Percentiles rank a stretch among this genome's conserved stretches.
phyloP scores from a whole-genome alignment of 2,797 vertebrate species.

The Threskiornis aethiopicus region DNA sequence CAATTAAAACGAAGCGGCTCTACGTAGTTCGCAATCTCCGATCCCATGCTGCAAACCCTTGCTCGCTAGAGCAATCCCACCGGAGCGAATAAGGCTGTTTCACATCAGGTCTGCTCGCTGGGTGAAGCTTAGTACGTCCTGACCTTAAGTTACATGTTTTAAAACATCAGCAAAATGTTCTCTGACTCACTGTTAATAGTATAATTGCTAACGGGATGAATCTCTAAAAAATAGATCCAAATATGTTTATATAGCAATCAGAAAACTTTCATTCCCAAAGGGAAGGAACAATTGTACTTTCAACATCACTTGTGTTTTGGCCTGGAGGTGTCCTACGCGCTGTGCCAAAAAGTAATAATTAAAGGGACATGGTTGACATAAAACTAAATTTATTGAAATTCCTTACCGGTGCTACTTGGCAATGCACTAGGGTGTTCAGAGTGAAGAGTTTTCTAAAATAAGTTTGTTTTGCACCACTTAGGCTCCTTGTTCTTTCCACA shows the following conservation, averaged over 20 bases:
- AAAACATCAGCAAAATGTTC: conserved; percentile 1
- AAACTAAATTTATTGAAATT: not conserved
- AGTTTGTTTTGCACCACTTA: not conserved
- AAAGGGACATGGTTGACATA: not conserved
- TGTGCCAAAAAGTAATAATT: conserved; percentile 30
- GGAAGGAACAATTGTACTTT: conserved; percentile 12
- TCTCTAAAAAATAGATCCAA: not conserved
- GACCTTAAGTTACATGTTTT: not conserved
- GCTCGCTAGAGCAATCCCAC: conserved; percentile 29
- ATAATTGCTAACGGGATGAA: not conserved
- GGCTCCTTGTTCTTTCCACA: not conserved
- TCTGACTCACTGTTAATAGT: conserved; percentile 11
- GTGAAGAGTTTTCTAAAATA: not conserved
- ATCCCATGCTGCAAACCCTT: conserved; percentile 5
- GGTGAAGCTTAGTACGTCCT: not conserved
- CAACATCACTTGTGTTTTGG: conserved; percentile 26
- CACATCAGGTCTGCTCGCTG: not conserved
- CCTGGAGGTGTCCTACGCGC: not conserved
- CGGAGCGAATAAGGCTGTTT: not conserved
- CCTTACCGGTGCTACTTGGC: conserved; percentile 14
- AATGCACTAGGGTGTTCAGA: not conserved
- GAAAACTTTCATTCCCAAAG: conserved; percentile 28
- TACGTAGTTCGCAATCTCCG: not conserved
- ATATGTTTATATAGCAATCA: conserved; percentile 12
- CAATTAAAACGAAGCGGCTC: conserved; percentile 31